Percentiles rank a stretch among this genome's conserved stretches.
These are phyloP conservation scores for Morone saxatilis DNA, from an alignment of 2,113 vertebrate species.

Conservation along the genomic window DNA sequence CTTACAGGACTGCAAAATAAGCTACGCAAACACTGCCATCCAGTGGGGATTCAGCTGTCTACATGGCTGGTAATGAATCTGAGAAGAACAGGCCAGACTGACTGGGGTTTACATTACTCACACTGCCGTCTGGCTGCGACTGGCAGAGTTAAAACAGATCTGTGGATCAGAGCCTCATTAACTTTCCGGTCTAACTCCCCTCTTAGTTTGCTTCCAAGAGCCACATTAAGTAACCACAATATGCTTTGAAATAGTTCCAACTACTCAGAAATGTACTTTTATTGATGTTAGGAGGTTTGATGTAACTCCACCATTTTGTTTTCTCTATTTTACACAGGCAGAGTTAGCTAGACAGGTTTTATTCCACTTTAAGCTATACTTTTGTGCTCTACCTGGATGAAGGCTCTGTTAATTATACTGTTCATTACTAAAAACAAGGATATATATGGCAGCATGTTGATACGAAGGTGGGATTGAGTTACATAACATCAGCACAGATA, in stretches of 20 bases:
- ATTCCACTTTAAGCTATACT: not conserved
- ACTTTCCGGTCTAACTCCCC: conserved; percentile 4
- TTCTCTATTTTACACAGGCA: not conserved
- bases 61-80: not conserved
- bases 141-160: conserved; percentile 24
- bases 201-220: conserved; percentile 14
- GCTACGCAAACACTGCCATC: conserved; percentile 57
- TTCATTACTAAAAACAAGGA: not conserved
- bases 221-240: not conserved
- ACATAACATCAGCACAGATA: not conserved
- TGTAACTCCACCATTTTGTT: not conserved
- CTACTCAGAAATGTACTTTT: conserved; percentile 7
- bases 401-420: not conserved
- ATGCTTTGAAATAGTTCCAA: conserved; percentile 15
- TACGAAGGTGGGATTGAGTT: not conserved
- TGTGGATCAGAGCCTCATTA: conserved; percentile 15
- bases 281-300: not conserved
- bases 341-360: not conserved
- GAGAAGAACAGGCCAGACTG: conserved; percentile 7
- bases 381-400: not conserved
- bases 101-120: conserved; percentile 28
- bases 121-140: not conserved
- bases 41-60: conserved; percentile 46
- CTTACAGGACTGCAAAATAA: conserved; percentile 17
- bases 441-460: not conserved